Evolutionary conservation across 2,113 vertebrate species (phyloP).

Genomic region (Cichladusa arquata): DNA sequence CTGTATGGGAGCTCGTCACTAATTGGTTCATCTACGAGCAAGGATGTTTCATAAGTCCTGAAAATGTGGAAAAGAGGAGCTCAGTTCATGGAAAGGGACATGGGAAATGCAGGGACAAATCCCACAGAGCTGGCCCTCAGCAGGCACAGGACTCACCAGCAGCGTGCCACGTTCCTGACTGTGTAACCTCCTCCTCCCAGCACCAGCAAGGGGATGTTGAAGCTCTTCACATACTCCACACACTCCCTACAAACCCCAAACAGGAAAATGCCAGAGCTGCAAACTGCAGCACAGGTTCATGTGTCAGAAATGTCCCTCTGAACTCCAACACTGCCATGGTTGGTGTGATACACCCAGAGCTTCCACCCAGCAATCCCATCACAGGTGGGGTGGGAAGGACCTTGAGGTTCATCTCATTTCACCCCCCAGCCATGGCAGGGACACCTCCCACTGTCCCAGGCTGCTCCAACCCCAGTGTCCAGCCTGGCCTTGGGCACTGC

Average conservation of each 20-base stretch:
- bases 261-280: not conserved
- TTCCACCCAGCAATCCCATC: not conserved
- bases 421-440: not conserved
- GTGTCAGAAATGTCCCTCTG: accelerated
- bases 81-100: not conserved
- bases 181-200: slow-evolving; percentile 97
- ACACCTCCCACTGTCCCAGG: not conserved
- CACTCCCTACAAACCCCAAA: slow-evolving; percentile 82
- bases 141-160: slow-evolving; percentile 81
- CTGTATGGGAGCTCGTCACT: slow-evolving; percentile 97
- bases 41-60: slow-evolving; percentile 95
- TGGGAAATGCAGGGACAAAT: not conserved
- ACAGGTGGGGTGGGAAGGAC: not conserved
- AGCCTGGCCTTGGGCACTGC: accelerated
- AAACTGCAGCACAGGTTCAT: not conserved
- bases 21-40: slow-evolving; percentile 93
- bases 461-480: not conserved
- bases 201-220: slow-evolving; percentile 94
- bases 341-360: not conserved
- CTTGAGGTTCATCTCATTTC: accelerated
- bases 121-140: not conserved
- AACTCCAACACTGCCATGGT: accelerated
- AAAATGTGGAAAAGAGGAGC: not conserved
- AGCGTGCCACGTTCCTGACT: slow-evolving; percentile 94
- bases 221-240: slow-evolving; percentile 97